A percentile compares a stretch with the other conserved stretches of the same genome.
Evolutionary conservation across 2,888 invertebrate species (phyloP).

Genomic region (Hyposoter dolosus): DNA sequence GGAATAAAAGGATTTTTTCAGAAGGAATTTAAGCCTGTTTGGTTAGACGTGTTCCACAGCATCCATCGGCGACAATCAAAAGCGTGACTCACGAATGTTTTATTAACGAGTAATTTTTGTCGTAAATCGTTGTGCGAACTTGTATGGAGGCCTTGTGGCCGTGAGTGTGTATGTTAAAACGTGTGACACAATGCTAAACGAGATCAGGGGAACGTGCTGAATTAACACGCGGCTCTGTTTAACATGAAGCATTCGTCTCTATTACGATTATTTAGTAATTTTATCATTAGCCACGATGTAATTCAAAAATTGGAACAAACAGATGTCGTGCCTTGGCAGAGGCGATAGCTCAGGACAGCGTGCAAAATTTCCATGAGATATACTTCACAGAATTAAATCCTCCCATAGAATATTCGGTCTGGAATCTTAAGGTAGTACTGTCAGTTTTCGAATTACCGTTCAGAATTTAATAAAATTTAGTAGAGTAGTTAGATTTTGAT

Average conservation of each 20-base stretch:
- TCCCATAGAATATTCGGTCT: not conserved
- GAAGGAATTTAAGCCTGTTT: not conserved
- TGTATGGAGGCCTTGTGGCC: not conserved
- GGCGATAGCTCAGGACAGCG: not conserved
- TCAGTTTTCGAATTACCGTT: too few relatives aligned
- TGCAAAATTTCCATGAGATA: not conserved
- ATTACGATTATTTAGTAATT: slow-evolving; percentile 41
- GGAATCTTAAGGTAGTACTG: not conserved
- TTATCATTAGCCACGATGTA: slow-evolving; percentile 11
- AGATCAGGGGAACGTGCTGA: slow-evolving; percentile 53
- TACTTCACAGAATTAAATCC: not conserved
- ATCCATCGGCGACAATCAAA: slow-evolving; percentile 24
- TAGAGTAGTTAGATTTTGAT: too few relatives aligned
- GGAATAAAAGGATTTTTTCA: not conserved
- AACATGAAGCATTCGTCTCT: slow-evolving; percentile 34
- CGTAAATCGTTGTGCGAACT: not conserved
- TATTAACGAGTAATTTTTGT: slow-evolving; percentile 29
- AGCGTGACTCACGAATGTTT: slow-evolving; percentile 27
- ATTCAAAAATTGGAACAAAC: not conserved
- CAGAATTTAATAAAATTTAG: too few relatives aligned
- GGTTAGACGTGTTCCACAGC: not conserved
- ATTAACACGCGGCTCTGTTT: slow-evolving; percentile 46
- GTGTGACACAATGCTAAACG: slow-evolving; percentile 55
- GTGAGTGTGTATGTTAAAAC: not conserved
- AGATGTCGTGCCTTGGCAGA: not conserved